Evolutionary conservation across 2,797 vertebrate species (phyloP), one percentile per base, ranked within the genome.

Genomic region (Anguilla marmorata): DNA sequence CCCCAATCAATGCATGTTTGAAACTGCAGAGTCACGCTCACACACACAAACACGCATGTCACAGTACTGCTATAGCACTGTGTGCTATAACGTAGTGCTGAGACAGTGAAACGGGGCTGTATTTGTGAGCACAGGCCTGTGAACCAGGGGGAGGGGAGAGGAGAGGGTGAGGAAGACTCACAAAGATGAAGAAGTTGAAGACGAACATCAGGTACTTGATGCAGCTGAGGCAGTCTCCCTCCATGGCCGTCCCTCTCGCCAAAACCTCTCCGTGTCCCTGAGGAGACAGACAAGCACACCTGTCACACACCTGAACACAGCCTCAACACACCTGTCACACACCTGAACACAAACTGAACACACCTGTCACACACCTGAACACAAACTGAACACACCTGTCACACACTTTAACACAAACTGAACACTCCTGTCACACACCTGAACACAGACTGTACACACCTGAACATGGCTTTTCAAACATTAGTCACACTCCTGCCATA

Each of bases 161-260:
- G 58, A 60, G 58, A 19, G 58, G 19, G 58, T 19, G 14, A 60
- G 14, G 60, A n/a, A 63, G 24, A 97, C 97, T 98, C 93, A 98
- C 96, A 90, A 97, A 97, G 90, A 97, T 97, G 91, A 97, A 96
- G 94, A 97, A 97, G 91, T 97, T 97, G 93, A 97, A 97, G 91
- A 97, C 95, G 89, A 97, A 97, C 97, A 97, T 97, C 92, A 97
- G 94, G 86, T 97, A 97, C 92, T 97, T 97, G 94, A 97, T 94
- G 90, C 97, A 97, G 93, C 96, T 97, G 89, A 97, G 94, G 86
- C 96, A 96, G 91, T 97, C 96, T 3, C 96, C 96, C 92, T 97
- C 97, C 96, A 97, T 97, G 92, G 87, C 92, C 88, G 88, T 93
- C 84, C 90, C 83, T 83, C 91, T 91, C 8, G 86, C 60, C 89